phyloP scores from a whole-genome alignment of 2,888 invertebrate genomes.

The Drosophila siamana region DNA sequence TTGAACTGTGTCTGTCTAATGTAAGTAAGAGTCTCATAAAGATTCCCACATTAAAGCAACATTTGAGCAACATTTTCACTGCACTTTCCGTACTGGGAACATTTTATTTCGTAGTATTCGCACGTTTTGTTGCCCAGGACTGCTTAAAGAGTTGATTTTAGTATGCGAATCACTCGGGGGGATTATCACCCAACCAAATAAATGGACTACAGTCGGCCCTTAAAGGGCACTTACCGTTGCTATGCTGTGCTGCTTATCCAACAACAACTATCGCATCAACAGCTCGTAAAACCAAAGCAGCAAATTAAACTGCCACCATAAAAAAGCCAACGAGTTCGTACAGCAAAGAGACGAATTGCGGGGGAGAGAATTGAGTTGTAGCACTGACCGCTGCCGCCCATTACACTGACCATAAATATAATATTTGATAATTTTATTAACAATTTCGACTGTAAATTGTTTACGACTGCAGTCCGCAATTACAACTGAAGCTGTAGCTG shows the following conservation, averaged over 20 bases:
- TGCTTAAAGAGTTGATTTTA: conserved; percentile 53
- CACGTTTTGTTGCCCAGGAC: conserved; percentile 42
- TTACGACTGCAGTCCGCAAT: conserved; percentile 61
- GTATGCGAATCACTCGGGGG: conserved; percentile 43
- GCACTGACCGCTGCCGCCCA: conserved; percentile 51
- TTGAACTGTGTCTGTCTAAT: no score
- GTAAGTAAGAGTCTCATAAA: no score
- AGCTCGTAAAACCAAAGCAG: conserved; percentile 80
- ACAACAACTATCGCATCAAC: conserved; percentile 73
- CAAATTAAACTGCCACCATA: conserved; percentile 74
- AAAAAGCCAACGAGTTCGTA: conserved; percentile 52
- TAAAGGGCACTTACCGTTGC: conserved; percentile 41
- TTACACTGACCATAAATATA: conserved; percentile 77
- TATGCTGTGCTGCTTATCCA: conserved; percentile 41
- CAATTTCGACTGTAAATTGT: conserved; percentile 80
- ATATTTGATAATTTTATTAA: conserved; percentile 82
- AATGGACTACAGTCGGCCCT: conserved; percentile 11
- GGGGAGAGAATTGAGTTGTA: no score
- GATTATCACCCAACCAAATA: conserved; percentile 41
- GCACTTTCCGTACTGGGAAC: neutral
- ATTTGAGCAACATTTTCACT: no score
- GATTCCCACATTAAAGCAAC: no score
- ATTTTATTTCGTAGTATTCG: conserved; percentile 30
- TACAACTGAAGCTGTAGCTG: neutral
- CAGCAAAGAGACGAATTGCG: no score